Conservation (phyloP, 2,888 invertebrate genomes). For the Xylota sylvarum region DNA sequence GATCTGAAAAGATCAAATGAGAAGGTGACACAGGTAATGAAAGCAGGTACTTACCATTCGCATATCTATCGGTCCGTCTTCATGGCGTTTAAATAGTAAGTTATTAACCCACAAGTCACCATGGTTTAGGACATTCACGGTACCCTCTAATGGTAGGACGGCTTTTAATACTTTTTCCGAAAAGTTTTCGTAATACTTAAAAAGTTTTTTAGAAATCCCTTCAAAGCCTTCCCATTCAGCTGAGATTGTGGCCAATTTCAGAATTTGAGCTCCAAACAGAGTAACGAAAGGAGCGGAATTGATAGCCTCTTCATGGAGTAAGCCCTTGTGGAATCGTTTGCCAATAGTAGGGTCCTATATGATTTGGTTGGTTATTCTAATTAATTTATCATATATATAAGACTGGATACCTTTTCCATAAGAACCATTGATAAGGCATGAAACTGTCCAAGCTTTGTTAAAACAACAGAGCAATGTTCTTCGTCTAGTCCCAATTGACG, state of each 20-base stretch:
- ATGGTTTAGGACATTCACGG: conserved; percentile 85
- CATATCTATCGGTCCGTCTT: conserved; percentile 81
- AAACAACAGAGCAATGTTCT: conserved; percentile 85
- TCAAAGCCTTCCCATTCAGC: conserved; percentile 79
- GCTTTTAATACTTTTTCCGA: conserved; percentile 80
- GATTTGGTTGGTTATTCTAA: background rate
- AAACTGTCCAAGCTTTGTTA: conserved; percentile 86
- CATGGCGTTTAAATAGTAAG: conserved; percentile 85
- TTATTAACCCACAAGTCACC: conserved; percentile 86
- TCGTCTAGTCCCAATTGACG: conserved; percentile 86
- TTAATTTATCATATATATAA: background rate
- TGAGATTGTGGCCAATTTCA: conserved; percentile 80
- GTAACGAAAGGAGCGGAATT: conserved; percentile 81
- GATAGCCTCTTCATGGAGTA: conserved; percentile 82
- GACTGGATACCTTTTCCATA: conserved; percentile 84
- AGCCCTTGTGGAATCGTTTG: conserved; percentile 78
- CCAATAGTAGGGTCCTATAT: conserved; percentile 73
- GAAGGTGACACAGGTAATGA: background rate
- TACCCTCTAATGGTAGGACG: conserved; percentile 81
- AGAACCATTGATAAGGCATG: conserved; percentile 86
- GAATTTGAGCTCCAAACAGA: conserved; percentile 82
- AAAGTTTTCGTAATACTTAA: conserved; percentile 81
- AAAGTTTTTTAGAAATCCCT: conserved; percentile 80
- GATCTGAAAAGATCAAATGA: conserved; percentile 79
- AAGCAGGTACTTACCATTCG: conserved; percentile 83